Base-by-base conservation (phyloP, 2,797 vertebrate genomes). In the Leptoclinus maculatus region DNA sequence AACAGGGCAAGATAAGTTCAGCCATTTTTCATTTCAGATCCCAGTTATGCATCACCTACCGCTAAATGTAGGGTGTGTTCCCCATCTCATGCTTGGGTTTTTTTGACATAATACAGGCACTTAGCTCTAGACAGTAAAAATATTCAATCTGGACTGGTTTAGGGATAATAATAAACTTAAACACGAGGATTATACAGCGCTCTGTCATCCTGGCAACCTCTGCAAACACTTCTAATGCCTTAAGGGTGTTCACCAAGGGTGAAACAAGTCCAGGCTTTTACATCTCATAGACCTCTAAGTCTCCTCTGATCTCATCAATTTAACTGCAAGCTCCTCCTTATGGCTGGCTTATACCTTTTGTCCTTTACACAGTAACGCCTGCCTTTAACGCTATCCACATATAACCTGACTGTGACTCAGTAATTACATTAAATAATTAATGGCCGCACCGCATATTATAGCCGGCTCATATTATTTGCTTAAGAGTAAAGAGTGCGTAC, bases 291-390 rank as follows among this genome's bases (percentile, higher is more conserved):
- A 85, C 79, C 86, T 87, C 65, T 60, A 90, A 88, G 77, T 89
- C 88, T 87, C 84, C 85, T 83, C 79, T 90, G 88, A 93, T 89
- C 83, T 82, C 83, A 86, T 83, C 71, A 91, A 90, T 91, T 90
- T 87, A 80, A 87, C 71, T 66, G 67, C 72, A 73, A 80, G 69
- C 76, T 82, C 54, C 58, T 83, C 76, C 84, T 86, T 78, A 90
- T 84, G 54, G 74, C 73, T 13, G 76, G 63, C 82, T 91, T 87
- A 86, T 71, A 87, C 64, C 73, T 77, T 84, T 81, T 74, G 80
- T 90, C 83, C 85, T 89, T 90, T 84, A 68, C 73, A 72, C 64
- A 65, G 74, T 70, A 60, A 66, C 73, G 17, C 27, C 56, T 74
- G 47, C 25, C 41, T 84, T 74, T 53, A 79, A 60, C 83, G 47